Evolutionary conservation across 2,113 vertebrate species (phyloP), one percentile per base, ranked within the genome.

Genomic region (Phyllostomus discolor): DNA sequence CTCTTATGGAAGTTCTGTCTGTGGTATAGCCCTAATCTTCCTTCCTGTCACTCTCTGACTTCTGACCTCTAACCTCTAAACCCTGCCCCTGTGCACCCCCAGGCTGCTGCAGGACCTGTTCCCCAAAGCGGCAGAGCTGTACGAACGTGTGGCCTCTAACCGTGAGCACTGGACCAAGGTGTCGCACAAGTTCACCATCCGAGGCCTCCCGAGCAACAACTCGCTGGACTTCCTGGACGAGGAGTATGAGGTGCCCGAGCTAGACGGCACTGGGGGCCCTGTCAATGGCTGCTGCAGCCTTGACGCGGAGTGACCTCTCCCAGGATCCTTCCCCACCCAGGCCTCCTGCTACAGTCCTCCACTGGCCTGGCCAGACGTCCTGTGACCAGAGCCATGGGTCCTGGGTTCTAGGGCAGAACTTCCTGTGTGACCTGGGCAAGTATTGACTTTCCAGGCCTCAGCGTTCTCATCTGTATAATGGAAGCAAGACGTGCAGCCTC

Each of bases 151-250:
- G 97, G 99, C 99, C 38, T 99, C 99, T 48, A 99, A 99, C 98
- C 98, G 99, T 12, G 99, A 99, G 98, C 99, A 99, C 98, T 99
- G 99, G 99, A 99, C 99, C 90, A 99, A 99, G 96, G 99, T 99
- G 57, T 99, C 99, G 20, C 99, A 99, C 98, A 99, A 99, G 87
- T 99, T 99, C 99, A 99, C 99, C 98, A 99, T 99, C 97, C 98
- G 99, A 0, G 99, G 99, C 5, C 98, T 99, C 97, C 99, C 99
- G 4, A 99, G 99, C 97, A 99, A 99, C 99, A 99, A 99, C 98
- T 99, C 99, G 4, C 98, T 99, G 97, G 99, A 99, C 98, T 99
- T 99, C 89, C 97, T 99, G 98, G 99, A 99, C 41, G 99, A 99
- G 96, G 99, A 99, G 67, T 99, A 99, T 0, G 99, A 99, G 98